Percentiles rank a stretch among this genome's conserved stretches.
Evolutionary conservation across 2,797 vertebrate genomes (phyloP).

Genomic region (Darevskia mixta): DNA sequence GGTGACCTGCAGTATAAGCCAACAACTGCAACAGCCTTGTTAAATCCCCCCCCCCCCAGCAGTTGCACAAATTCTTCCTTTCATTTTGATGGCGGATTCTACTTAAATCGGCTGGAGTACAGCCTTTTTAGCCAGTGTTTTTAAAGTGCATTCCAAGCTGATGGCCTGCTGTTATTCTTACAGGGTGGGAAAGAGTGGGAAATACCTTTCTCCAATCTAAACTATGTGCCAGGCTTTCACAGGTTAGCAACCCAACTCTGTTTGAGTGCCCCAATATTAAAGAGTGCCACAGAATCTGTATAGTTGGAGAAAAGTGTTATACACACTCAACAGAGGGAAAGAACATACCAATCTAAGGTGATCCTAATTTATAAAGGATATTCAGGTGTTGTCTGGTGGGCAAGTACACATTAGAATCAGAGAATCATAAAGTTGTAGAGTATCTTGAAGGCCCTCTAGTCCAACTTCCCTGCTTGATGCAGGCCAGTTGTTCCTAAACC

Average conservation of each 20-base stretch:
- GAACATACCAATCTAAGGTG: neutral
- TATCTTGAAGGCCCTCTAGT: neutral
- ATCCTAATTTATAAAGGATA: neutral
- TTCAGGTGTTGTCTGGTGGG: neutral
- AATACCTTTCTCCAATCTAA: neutral
- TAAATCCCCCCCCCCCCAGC: neutral
- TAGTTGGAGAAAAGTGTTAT: neutral
- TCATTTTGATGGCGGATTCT: neutral
- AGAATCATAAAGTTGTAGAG: neutral
- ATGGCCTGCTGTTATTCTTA: neutral
- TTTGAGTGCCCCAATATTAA: neutral
- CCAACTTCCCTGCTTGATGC: neutral
- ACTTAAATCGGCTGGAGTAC: neutral
- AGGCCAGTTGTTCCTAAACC: too few relatives aligned
- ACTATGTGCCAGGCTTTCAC: neutral
- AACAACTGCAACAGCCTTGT: conserved; percentile 5
- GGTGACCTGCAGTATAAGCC: conserved; percentile 33
- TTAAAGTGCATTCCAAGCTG: neutral
- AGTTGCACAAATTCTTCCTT: neutral
- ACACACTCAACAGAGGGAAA: neutral
- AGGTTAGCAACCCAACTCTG: neutral
- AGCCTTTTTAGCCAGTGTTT: neutral
- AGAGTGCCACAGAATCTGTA: neutral
- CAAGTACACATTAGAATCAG: neutral
- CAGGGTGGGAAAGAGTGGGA: neutral